Base-by-base conservation (phyloP, 2,797 vertebrate species). In the Cyprinella venusta region DNA sequence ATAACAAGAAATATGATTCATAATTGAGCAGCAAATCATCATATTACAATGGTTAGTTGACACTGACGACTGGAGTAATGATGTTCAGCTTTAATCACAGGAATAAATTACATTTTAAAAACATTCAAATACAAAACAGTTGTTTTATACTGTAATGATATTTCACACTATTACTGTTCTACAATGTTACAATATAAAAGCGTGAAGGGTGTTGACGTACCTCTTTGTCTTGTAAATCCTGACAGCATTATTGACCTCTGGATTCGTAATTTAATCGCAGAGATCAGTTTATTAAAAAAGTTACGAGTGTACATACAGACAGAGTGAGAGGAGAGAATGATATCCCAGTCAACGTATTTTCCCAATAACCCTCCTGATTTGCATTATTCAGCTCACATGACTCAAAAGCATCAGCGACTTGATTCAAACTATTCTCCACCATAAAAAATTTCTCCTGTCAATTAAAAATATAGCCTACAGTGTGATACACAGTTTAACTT, bases 301-400 rank as follows among this genome's bases (percentile, higher is more conserved):
- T 26, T 12, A 12, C 3, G 19, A 30, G 59, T 2, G 16, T 18
- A 16, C 1, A 2, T 21, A 19, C 40, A 19, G 24, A 12, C 24
- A 12, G 42, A 26, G 36, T 63, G 5, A 63, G 15, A 54, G 5
- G 36, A 54, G 4, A 33, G 6, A 40, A 79, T 79, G 50, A 63
- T n/a, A 79, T 9, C 19, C 59, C 0, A 3, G 26, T 54, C 76
- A 79, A 79, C 10, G 13, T 15, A 78, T 79, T 48, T 72, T 50
- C 0, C 19, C 48, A 36, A 16, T 64, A 68, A 76, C 24, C 3
- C 24, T 38, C 4, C 72, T 68, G 48, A 76, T 82, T 82, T 82
- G 50, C 72, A 76, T 82, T 33, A 68, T 67, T 40, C 1, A 7
- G 0, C 16, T 82, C 72, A 82, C 63, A 68, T 76, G 63, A 45